Evolutionary conservation across 2,113 vertebrate species (phyloP).

Genomic region (Chloebia gouldiae): DNA sequence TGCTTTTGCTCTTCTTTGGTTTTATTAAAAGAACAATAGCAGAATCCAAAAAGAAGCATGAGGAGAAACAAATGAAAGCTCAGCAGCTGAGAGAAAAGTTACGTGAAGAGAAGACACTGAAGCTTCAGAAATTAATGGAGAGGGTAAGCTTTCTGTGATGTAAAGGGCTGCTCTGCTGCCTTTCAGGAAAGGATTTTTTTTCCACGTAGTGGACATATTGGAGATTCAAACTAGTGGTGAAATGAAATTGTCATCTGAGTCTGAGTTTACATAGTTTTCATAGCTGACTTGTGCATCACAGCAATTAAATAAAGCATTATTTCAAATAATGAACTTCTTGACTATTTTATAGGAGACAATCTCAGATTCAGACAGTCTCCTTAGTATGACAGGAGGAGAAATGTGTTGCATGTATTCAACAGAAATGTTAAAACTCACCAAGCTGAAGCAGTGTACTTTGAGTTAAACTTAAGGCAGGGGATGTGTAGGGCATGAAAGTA

Average conservation of each 20-base stretch:
- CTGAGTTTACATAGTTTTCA: background rate
- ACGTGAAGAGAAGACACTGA: slow-evolving; percentile 94
- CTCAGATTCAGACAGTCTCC: background rate
- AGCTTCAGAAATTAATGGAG: slow-evolving; percentile 97
- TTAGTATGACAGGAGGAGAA: background rate
- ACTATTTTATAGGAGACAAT: background rate
- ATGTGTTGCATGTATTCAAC: background rate
- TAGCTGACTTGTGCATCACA: background rate
- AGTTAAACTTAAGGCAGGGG: background rate
- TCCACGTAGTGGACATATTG: background rate
- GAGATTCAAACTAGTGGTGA: background rate
- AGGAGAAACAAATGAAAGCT: slow-evolving; percentile 99
- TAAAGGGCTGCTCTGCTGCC: background rate
- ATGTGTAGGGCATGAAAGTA: background rate
- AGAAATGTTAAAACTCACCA: background rate
- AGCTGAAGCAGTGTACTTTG: background rate
- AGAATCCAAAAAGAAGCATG: slow-evolving; percentile 99
- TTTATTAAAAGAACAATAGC: slow-evolving; percentile 91
- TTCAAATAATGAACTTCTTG: background rate
- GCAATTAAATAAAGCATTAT: background rate
- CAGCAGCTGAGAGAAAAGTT: slow-evolving; percentile 97
- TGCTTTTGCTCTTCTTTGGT: background rate
- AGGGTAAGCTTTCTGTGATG: slow-evolving; percentile 79
- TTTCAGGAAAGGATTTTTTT: background rate
- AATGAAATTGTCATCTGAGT: background rate